Evolutionary conservation across 2,888 invertebrate genomes (phyloP), one percentile per base, ranked within the genome.

Genomic region (Neoaliturus tenellus): DNA sequence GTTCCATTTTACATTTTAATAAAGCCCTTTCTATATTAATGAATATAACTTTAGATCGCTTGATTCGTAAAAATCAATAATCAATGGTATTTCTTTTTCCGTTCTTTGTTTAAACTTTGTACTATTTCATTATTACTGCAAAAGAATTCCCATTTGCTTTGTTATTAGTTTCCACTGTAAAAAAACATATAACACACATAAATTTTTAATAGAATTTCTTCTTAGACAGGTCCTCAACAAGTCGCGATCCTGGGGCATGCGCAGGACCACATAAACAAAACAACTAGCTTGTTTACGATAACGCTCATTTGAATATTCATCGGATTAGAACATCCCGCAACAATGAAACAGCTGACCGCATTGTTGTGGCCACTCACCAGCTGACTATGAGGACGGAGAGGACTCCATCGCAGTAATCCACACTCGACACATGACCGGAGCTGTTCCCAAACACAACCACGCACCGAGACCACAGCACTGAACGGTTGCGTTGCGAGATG

Each of bases 331-430:
- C 4, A 39, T 8, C 4, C 44, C 17, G 20, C 62, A 31, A 62
- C 62, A 62, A 62, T 31, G 8, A 62, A 55, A 28, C 62, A 62
- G 62, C 62, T 62, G 62, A 62, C 31, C 12, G 23, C 6, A 48
- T 0, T 62, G 62, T 31, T 62, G 62, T 14, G n/a, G n/a, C n/a
- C 51, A 62, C 62, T 62, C 14, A 62, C 62, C 62, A 62, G 62
- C 62, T 62, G 62, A 62, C 62, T 62, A 62, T 62, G 62, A 71
- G n/a, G n/a, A n/a, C 1, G 71, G 71, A 71, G 71, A n/a, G 25
- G 39, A 17, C 71, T 39, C 71, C 71, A 71, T 71, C 1, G 17
- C 0, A n/a, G 71, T n/a, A 20, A 14, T 35, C 71, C 71, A 71
- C 20, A 39, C 71, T 39, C 71, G 12, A 67, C 67, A 71, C 71